Evolutionary conservation across 2,888 invertebrate genomes (phyloP), one percentile per base, ranked within the genome.

Genomic region (Trisateles emortualis): DNA sequence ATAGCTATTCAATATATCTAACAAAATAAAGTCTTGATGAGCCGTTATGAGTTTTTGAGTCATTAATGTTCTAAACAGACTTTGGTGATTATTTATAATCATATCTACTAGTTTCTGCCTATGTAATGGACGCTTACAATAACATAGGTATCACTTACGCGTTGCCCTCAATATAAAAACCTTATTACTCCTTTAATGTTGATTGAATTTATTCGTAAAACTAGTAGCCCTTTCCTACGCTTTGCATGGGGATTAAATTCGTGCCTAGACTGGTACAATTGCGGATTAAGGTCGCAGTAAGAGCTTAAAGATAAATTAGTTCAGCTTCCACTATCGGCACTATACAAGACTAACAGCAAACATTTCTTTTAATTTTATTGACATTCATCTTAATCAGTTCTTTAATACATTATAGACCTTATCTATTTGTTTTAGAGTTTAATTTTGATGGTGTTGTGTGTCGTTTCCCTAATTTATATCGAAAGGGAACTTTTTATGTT

Each of bases 381-480:
- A 6, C 14, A 14, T 29, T 13, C 32, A 11, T 35, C 33, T 22
- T 32, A 22, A 13, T 16, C 9, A 29, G 22, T 38, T 19, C 2
- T 17, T 3, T 9, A 38, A 11, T 5, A 14, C n/a, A 57, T 22
- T 44, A 35, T 16, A 52, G 4, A 44, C 52, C 32, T 29, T 55
- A 51, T 41, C 3, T 5, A 46, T 24, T 32, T 9, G 13, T 1
- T 10, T 11, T 41, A 64, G 35, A 56, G 51, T 42, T 11, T 8
- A 44, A 36, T 54, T 68, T 53, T 10, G 30, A 11, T 26, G 19
- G 39, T 14, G 14, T 1, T 14, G 52, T 19, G 52, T 35, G 42
- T 36, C 24, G 55, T 46, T 56, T 59, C 59, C 58, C 64, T 62
- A 69, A 67, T 67, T 69, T 69, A 48, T 54, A 58, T 64, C 52